A percentile compares a stretch with the other conserved stretches of the same genome.
phyloP scores from a whole-genome alignment of 2,113 vertebrate species.

The Arvicanthis niloticus region DNA sequence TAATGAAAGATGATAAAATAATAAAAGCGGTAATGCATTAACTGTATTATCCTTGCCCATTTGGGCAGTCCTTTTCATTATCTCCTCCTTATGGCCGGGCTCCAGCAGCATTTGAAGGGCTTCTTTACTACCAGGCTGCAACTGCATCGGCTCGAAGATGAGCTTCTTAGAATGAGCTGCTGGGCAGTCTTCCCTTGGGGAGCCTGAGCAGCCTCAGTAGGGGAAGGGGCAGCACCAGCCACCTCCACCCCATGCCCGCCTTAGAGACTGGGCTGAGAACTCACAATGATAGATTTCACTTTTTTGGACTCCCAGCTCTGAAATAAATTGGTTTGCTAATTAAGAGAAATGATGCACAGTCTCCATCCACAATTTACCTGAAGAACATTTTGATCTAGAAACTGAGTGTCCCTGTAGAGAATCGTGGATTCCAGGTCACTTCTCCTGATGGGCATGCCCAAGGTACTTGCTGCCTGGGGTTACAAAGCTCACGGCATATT shows the following conservation, averaged over 20 bases:
- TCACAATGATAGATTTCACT: not conserved
- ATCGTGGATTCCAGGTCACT: constrained; percentile 11
- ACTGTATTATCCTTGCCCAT: constrained; percentile 85
- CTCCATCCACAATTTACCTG: constrained; percentile 32
- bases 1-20: constrained; percentile 90
- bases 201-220: not conserved
- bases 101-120: constrained; percentile 82
- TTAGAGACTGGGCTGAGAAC: not conserved
- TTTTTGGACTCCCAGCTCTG: constrained; percentile 23
- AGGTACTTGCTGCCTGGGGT: not conserved
- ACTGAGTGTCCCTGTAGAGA: not conserved
- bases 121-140: constrained; percentile 83
- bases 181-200: not conserved
- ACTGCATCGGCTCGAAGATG: constrained; percentile 81
- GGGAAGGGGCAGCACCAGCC: not conserved
- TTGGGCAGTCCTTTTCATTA: constrained; percentile 86
- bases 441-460: not conserved
- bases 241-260: not conserved
- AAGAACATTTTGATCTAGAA: constrained; percentile 57
- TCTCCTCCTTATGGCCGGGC: constrained; percentile 85
- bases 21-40: constrained; percentile 91
- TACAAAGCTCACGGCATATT: accelerated
- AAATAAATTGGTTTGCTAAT: constrained; percentile 55
- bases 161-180: constrained; percentile 70
- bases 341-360: constrained; percentile 65